Evolutionary conservation across 2,888 invertebrate species (phyloP), one percentile per base, ranked within the genome.

Genomic region (Trichacis sp.): DNA sequence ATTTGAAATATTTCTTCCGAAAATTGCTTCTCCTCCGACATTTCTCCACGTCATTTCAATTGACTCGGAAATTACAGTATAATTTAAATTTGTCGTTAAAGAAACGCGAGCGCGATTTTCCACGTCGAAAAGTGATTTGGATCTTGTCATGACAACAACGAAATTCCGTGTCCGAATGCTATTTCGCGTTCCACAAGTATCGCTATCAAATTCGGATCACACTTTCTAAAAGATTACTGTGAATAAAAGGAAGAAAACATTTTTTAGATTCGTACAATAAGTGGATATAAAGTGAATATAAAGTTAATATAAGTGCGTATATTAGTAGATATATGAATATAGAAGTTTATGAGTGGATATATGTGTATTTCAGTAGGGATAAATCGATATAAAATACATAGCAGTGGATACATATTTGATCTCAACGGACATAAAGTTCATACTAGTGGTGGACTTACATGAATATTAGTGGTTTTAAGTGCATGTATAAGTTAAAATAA

Each of bases 161-260:
- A 19, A 12, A 51, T 58, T 45, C 38, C 58, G 51, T 58, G 51
- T 45, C 38, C 20, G 3, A 12, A 20, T 11, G 45, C 43, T 36
- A 36, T 51, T 58, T 46, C 15, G 24, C 38, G 43, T 20, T 43
- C 14, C 40, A 40, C 8, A 15, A 40, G 14, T 6, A 3, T 15
- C 12, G 14, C 15, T 14, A 40, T 15, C 40, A 2, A 15, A 8
- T 15, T 40, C 14, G 14, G 8, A 43, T 43, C 43, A 19, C 43
- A 19, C 43, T 43, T 19, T 19, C 2, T 11, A 19, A 18, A 43
- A 43, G 19, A 43, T 18, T 43, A 19, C 19, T 18, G 18, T 43
- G 15, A 43, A 18, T 19, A 17, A 4, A 9, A 33, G 8, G 24
- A 24, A 33, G 2, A 2, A 33, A 9, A n/a, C 11, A 33, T 33